These are phyloP conservation scores for Mus musculus DNA, from an alignment of 2,113 vertebrate species.

Conservation along the genomic window GRCm39 chr1:157202001-157202500, in stretches of 20 bases:
- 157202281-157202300: neutral
- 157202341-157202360: neutral
- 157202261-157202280: neutral
- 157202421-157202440: neutral
- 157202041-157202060: slow-evolving; percentile 3
- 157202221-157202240: neutral
- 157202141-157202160: neutral
- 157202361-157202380: neutral
- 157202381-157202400: neutral
- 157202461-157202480: slow-evolving; percentile 22
- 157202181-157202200: neutral
- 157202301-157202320: neutral
- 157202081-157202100: neutral
- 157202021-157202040: slow-evolving; percentile 10
- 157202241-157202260: neutral
- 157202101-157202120: neutral
- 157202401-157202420: neutral
- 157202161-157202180: neutral
- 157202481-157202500: neutral
- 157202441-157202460: neutral
- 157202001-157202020: slow-evolving; percentile 29
- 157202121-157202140: neutral
- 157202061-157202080: neutral
- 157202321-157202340: neutral
- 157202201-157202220: neutral